Conservation (phyloP, 2,113 vertebrate genomes). For the Murina feae region DNA sequence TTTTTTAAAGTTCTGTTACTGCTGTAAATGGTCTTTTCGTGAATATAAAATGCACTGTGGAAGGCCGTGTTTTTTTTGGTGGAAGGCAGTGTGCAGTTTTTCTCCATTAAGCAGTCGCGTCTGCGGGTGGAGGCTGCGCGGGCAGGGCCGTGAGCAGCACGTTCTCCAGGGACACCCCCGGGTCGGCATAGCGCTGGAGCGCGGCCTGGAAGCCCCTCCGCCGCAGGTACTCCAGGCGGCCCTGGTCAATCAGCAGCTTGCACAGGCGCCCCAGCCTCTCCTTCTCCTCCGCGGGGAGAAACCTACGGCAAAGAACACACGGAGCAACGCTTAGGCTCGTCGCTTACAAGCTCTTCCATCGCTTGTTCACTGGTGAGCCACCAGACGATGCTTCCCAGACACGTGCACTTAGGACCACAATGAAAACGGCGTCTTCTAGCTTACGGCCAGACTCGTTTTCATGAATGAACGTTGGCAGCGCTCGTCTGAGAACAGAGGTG, state of each 20-base stretch:
- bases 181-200: slow-evolving; percentile 84
- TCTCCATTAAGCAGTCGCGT: slow-evolving; percentile 51
- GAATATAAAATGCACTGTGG: slow-evolving; percentile 65
- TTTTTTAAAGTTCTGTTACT: slow-evolving; percentile 26
- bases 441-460: neutral
- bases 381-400: neutral
- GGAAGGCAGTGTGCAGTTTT: slow-evolving; percentile 43
- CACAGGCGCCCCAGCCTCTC: slow-evolving; percentile 89
- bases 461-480: neutral
- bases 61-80: neutral
- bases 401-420: neutral
- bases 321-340: neutral
- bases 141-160: slow-evolving; percentile 92
- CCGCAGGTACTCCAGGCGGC: slow-evolving; percentile 87
- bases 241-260: slow-evolving; percentile 91
- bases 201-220: slow-evolving; percentile 82
- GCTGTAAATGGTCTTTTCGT: slow-evolving; percentile 46
- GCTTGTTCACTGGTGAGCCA: neutral
- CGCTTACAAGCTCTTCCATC: neutral
- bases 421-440: neutral
- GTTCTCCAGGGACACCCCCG: slow-evolving; percentile 91
- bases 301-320: slow-evolving; percentile 74
- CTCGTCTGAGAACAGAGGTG: neutral
- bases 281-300: slow-evolving; percentile 84
- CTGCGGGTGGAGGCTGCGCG: slow-evolving; percentile 42